Evolutionary conservation across 2,113 vertebrate genomes (phyloP).

Genomic region (Vulpes vulpes): DNA sequence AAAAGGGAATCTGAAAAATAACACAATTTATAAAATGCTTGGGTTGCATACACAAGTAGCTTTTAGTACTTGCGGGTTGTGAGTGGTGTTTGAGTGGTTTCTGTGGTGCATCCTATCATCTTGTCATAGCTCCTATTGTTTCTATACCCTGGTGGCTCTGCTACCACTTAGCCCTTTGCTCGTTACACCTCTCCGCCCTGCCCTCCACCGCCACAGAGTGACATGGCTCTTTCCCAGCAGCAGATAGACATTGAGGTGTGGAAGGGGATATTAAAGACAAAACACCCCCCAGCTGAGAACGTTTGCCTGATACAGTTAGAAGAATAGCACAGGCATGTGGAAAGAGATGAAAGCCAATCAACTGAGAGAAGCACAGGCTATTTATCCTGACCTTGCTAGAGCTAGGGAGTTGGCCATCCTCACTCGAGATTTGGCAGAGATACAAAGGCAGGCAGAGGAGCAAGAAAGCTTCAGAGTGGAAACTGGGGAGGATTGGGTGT

Average conservation of each 20-base stretch:
- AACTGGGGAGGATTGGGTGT: rapidly evolving
- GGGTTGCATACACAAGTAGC: background rate
- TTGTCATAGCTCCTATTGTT: background rate
- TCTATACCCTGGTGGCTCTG: background rate
- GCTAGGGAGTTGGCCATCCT: rapidly evolving
- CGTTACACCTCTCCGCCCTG: too few species aligned
- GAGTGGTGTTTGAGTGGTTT: background rate
- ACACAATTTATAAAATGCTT: background rate
- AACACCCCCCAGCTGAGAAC: background rate
- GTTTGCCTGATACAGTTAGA: background rate
- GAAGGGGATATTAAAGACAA: background rate
- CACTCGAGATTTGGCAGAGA: background rate
- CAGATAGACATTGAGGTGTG: background rate
- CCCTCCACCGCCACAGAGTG: rapidly evolving
- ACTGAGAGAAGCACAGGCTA: rapidly evolving
- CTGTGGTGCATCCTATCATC: background rate
- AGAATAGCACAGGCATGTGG: too few species aligned
- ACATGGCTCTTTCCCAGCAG: background rate
- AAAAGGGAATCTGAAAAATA: background rate
- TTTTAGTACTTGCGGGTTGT: background rate
- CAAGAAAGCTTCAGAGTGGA: rapidly evolving
- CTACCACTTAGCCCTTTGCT: background rate
- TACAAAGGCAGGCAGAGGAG: background rate
- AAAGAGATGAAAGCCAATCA: background rate
- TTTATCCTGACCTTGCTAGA: background rate